Evolutionary conservation across 2,888 invertebrate genomes (phyloP).

Genomic region (Trisateles emortualis): DNA sequence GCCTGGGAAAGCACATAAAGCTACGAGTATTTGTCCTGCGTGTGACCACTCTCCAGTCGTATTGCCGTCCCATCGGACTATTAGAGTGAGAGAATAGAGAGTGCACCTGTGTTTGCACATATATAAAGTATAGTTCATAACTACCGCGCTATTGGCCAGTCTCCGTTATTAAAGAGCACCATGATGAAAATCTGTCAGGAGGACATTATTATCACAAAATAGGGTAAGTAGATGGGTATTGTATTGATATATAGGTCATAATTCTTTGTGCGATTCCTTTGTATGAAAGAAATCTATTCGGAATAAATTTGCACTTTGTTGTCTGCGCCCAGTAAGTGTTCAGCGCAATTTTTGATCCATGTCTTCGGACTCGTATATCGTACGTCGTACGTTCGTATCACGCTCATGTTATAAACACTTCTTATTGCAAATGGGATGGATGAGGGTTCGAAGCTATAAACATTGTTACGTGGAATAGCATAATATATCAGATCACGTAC

Average conservation of each 20-base stretch:
- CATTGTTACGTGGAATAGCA: constrained; percentile 8
- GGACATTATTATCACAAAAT: too few species aligned
- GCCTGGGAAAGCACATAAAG: too few species aligned
- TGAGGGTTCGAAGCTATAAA: constrained; percentile 20
- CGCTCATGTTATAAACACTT: constrained; percentile 15
- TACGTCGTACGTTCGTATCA: constrained; percentile 24
- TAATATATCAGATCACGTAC: constrained; percentile 10
- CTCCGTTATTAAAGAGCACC: too few species aligned
- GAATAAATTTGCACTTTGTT: constrained; percentile 22
- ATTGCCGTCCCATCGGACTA: too few species aligned
- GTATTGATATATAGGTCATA: neutral
- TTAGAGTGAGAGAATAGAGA: too few species aligned
- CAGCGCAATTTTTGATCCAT: constrained; percentile 25
- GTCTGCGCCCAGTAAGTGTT: constrained; percentile 10
- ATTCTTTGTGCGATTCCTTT: constrained; percentile 1
- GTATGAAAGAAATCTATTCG: constrained; percentile 15
- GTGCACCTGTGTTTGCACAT: too few species aligned
- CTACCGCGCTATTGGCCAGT: too few species aligned
- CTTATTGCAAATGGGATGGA: constrained; percentile 18
- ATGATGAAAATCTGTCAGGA: too few species aligned
- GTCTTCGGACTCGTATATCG: constrained; percentile 15
- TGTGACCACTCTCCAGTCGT: too few species aligned
- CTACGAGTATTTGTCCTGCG: too few species aligned
- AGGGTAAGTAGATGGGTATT: neutral
- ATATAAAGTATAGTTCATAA: too few species aligned